A percentile compares a stretch with the other conserved stretches of the same genome.
Evolutionary conservation across 2,113 vertebrate species (phyloP).

Genomic region (Loxodonta africana): DNA sequence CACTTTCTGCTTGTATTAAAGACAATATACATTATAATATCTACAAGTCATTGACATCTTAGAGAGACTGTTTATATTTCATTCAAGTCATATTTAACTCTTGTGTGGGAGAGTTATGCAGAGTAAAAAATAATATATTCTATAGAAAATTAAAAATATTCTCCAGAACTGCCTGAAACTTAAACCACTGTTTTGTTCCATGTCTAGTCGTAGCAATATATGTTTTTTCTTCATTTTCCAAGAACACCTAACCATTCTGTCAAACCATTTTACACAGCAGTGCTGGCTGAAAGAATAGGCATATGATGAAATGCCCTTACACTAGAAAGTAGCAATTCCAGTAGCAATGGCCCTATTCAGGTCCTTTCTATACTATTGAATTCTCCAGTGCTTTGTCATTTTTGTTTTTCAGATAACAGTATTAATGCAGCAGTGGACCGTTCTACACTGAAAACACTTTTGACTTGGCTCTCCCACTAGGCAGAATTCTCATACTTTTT

Average conservation of each 20-base stretch:
- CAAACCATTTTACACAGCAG: neutral
- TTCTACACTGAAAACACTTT: neutral
- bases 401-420: neutral
- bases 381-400: neutral
- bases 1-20: neutral
- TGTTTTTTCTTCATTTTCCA: neutral
- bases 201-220: neutral
- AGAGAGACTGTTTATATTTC: constrained; percentile 20
- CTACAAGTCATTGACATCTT: neutral
- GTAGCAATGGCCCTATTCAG: neutral
- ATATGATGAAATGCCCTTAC: neutral
- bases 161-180: constrained; percentile 1
- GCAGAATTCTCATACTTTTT: constrained; percentile 4
- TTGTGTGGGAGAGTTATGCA: neutral
- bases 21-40: neutral
- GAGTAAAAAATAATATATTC: neutral
- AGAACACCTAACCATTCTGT: neutral
- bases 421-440: neutral
- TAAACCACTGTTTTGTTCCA: neutral
- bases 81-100: neutral
- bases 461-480: neutral
- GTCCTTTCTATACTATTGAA: neutral
- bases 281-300: neutral
- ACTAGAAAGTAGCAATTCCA: neutral
- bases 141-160: neutral